Evolutionary conservation across 1,140 invertebrate genomes (phyloP).

Genomic region (Saccostrea echinata): DNA sequence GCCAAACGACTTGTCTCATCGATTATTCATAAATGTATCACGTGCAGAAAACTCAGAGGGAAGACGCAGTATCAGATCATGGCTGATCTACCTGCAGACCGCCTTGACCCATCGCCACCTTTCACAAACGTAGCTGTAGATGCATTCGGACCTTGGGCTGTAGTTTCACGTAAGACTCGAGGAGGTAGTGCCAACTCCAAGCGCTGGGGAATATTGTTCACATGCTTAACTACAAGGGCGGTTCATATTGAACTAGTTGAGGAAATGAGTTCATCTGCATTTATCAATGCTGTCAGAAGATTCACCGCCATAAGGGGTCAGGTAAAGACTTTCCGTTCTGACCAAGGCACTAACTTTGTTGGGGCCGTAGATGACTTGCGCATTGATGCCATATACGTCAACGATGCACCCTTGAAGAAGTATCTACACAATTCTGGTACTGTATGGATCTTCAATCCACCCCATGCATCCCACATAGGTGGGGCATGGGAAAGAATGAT

Average conservation of each 20-base stretch:
- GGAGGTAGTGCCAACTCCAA: constrained; percentile 58
- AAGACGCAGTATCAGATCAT: constrained; percentile 52
- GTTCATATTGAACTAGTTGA: constrained; percentile 66
- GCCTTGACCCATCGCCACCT: constrained; percentile 42
- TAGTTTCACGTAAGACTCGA: constrained; percentile 49
- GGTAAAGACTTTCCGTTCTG: constrained; percentile 59
- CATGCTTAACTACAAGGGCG: constrained; percentile 56
- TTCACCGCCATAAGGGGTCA: constrained; percentile 62
- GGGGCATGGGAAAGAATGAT: constrained; percentile 67
- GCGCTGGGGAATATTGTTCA: constrained; percentile 63
- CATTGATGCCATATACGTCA: constrained; percentile 47
- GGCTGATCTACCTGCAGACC: constrained; percentile 59
- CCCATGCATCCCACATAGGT: constrained; percentile 59
- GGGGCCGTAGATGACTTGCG: constrained; percentile 47
- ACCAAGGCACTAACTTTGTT: constrained; percentile 66
- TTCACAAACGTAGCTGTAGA: constrained; percentile 59
- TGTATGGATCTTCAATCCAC: constrained; percentile 58
- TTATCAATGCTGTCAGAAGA: constrained; percentile 64
- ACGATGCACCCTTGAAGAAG: constrained; percentile 45
- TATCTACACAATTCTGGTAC: constrained; percentile 29
- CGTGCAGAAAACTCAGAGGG: constrained; percentile 53
- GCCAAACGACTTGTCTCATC: constrained; percentile 31
- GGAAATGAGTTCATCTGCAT: constrained; percentile 60
- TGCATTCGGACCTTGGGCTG: constrained; percentile 54
- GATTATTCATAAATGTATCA: constrained; percentile 56